A percentile compares a stretch with the other conserved stretches of the same genome.
Evolutionary conservation across 2,113 vertebrate species (phyloP).

Genomic region (Odontesthes bonariensis): DNA sequence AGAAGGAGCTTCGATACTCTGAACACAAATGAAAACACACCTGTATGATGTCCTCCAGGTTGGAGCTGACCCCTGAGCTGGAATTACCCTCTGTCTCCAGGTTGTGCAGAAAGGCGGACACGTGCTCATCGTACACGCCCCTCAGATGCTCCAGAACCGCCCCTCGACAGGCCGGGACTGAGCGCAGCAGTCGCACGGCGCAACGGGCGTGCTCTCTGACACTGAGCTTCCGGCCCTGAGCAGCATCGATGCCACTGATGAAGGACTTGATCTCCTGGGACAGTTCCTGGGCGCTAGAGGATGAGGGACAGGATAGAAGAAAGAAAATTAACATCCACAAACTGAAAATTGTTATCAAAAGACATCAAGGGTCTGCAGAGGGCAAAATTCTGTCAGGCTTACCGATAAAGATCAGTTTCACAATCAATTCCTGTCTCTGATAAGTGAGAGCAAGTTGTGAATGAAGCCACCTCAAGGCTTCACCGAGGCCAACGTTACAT

Average conservation of each 20-base stretch:
- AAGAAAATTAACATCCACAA: not conserved
- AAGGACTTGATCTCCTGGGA: conserved; percentile 94
- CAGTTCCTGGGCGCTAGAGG: conserved; percentile 87
- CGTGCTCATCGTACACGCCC: conserved; percentile 91
- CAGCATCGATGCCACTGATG: conserved; percentile 87
- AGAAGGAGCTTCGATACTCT: not conserved
- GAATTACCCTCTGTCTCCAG: conserved; percentile 79
- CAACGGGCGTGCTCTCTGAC: conserved; percentile 91
- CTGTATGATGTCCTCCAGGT: conserved; percentile 90
- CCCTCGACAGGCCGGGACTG: conserved; percentile 89
- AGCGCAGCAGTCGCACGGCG: conserved; percentile 89
- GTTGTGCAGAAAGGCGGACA: conserved; percentile 85
- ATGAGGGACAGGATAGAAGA: not conserved
- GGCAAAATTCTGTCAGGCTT: not conserved
- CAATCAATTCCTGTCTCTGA: no score
- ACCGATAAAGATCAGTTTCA: not conserved
- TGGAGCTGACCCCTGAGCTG: conserved; percentile 72
- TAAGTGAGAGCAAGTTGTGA: no score
- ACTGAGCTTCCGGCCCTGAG: conserved; percentile 89
- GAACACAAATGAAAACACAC: conserved; percentile 24
- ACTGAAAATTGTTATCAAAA: not conserved
- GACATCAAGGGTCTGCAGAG: no score
- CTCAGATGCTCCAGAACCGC: conserved; percentile 93
- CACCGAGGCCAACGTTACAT: no score
- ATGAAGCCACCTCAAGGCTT: no score